phyloP scores from a whole-genome alignment of 23 tunicate genomes.

The Trididemnum clinides region DNA sequence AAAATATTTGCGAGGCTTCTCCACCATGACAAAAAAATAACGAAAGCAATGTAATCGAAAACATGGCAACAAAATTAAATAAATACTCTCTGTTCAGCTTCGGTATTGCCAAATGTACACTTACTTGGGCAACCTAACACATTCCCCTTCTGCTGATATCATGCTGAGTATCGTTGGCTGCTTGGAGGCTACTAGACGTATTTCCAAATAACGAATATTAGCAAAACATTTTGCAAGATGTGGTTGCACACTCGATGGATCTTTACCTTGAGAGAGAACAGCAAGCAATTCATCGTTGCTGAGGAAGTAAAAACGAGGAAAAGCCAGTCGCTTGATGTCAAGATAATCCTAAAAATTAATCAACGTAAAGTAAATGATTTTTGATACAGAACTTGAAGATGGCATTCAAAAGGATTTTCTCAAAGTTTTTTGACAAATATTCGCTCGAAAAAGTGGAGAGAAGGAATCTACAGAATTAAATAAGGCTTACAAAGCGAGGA shows the following conservation, averaged over 20 bases:
- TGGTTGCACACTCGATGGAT: slow-evolving; percentile 76
- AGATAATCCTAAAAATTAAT: slow-evolving; percentile 71
- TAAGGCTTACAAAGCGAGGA: too few species aligned
- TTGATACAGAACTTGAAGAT: background rate
- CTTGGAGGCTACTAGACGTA: slow-evolving; percentile 46
- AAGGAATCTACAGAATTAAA: too few species aligned
- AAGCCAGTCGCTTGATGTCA: slow-evolving; percentile 84
- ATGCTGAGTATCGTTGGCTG: slow-evolving; percentile 70
- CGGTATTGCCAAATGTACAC: too few species aligned
- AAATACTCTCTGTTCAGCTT: too few species aligned
- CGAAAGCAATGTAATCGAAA: too few species aligned
- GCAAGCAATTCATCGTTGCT: slow-evolving; percentile 93
- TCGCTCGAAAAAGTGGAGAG: too few species aligned
- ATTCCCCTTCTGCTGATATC: slow-evolving; percentile 95
- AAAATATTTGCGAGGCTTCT: too few species aligned
- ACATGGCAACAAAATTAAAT: too few species aligned
- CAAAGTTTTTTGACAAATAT: too few species aligned
- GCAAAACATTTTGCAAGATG: slow-evolving; percentile 95
- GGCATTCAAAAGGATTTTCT: background rate
- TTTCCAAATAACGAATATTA: slow-evolving; percentile 73
- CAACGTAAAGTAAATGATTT: too few species aligned
- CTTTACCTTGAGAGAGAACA: slow-evolving; percentile 79
- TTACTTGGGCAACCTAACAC: slow-evolving; percentile 73
- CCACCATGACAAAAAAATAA: too few species aligned
- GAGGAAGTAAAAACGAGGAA: slow-evolving; percentile 96